These are phyloP conservation scores for Drosophila punjabiensis DNA, from an alignment of 1,140 invertebrate species.

Conservation along the genomic window DNA sequence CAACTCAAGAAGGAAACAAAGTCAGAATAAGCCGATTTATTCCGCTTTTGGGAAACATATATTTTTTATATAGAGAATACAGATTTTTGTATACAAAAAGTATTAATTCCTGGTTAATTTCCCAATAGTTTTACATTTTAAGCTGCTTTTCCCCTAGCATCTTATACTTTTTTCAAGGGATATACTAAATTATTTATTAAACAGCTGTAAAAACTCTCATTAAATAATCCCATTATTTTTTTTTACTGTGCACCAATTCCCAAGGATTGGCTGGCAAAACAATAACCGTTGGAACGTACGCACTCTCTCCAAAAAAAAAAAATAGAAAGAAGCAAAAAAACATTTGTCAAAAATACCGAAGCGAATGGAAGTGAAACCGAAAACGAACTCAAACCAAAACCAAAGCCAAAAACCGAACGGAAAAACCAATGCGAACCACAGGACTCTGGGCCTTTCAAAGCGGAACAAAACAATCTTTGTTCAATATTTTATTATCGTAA, in stretches of 20 bases:
- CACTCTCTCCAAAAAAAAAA: neutral
- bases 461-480: constrained; percentile 73
- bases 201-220: neutral
- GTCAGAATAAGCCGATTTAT: neutral
- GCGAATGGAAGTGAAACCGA: constrained; percentile 19
- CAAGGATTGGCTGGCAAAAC: constrained; percentile 52
- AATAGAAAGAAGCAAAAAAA: constrained; percentile 31
- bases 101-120: neutral
- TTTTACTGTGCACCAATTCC: constrained; percentile 28
- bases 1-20: neutral
- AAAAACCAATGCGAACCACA: constrained; percentile 47
- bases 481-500: constrained; percentile 81
- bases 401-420: constrained; percentile 17
- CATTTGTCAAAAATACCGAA: constrained; percentile 74
- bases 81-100: no score
- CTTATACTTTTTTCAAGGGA: neutral
- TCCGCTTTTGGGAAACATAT: neutral
- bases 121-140: neutral
- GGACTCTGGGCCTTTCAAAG: constrained; percentile 42
- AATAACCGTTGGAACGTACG: constrained; percentile 56
- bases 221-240: neutral
- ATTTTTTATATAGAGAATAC: neutral
- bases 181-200: neutral
- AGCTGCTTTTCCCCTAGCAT: neutral
- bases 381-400: constrained; percentile 11